Evolutionary conservation across 2,888 invertebrate species (phyloP).

Genomic region (Drosophila mimetica): DNA sequence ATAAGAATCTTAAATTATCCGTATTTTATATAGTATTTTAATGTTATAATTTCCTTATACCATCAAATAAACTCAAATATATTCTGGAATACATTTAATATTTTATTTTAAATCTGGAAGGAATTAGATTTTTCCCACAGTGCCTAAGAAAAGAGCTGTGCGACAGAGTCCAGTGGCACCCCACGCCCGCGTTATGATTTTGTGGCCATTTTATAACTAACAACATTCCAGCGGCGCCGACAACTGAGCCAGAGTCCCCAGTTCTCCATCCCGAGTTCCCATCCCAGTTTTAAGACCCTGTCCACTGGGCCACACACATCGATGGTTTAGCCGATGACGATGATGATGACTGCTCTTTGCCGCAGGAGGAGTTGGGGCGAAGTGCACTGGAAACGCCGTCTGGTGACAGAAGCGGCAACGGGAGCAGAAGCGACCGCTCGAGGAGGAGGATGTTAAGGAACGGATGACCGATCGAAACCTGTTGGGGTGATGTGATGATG

Average conservation of each 20-base stretch:
- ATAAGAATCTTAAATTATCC: no score
- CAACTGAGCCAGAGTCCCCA: conserved; percentile 13
- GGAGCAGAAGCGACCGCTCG: conserved; percentile 22
- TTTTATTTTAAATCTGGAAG: accelerated
- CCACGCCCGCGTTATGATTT: conserved; percentile 80
- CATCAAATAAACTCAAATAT: no score
- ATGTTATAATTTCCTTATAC: no score
- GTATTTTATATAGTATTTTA: no score
- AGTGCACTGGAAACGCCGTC: conserved; percentile 50
- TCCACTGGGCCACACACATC: conserved; percentile 63
- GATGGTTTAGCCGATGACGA: conserved; percentile 7
- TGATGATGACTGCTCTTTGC: conserved; percentile 42
- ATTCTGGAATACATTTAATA: no score
- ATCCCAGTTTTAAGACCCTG: conserved; percentile 23
- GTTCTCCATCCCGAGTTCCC: conserved; percentile 14
- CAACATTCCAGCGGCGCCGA: conserved; percentile 71
- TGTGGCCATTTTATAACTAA: conserved; percentile 79
- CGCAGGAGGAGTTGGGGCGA: conserved; percentile 19
- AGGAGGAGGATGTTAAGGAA: conserved; percentile 3
- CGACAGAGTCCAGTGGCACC: conserved; percentile 43
- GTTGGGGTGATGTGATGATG: conserved; percentile 3
- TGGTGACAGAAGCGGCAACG: conserved; percentile 67
- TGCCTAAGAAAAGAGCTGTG: conserved; percentile 9
- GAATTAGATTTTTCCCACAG: background rate
- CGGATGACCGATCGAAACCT: conserved; percentile 9